Evolutionary conservation across 2,797 vertebrate species (phyloP), one percentile per base, ranked within the genome.

Genomic region (Vireo griseus): DNA sequence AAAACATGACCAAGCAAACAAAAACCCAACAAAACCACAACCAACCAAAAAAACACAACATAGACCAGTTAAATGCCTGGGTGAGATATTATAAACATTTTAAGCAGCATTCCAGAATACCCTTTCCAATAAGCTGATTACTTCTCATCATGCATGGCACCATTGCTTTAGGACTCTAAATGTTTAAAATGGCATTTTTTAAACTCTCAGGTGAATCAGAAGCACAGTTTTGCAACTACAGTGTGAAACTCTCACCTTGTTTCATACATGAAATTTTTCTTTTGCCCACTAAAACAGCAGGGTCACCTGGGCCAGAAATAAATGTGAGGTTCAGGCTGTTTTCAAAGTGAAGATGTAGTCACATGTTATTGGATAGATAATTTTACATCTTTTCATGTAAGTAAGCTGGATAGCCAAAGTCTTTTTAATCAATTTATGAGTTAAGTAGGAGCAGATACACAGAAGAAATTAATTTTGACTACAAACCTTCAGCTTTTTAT

Each of bases 381-480:
- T 76, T 89, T 91, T 78, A 24, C 28, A 7, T 57, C 4, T 73
- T 95, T 95, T 88, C 50, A 74, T 35, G 81, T 91, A 93, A 93
- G 19, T 40, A 76, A 40, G 11, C 25, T 93, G 51, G 18, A 65
- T 71, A 93, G 48, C 40, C 33, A 67, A 78, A 81, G 33, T 42
- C 13, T 72, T 87, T 86, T 91, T 82, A 78, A 50, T n/a, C 54
- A 5, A 9, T 88, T 94, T 92, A 79, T 39, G 57, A 92, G 16
- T 92, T 26, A 88, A 45, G 33, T 17, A 90, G 86, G 86, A 88
- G 47, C 19, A 80, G 74, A 86, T 55, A 81, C n/a, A 76, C 1
- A 16, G 42, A 96, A 94, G 35, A 45, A 95, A 94, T 94, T 95
- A 94, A 91, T 92, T 91, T 68, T 82, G 69, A 78, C 44, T 58